Percentiles rank a stretch among this genome's conserved stretches.
Evolutionary conservation across 1,140 invertebrate genomes (phyloP).

Genomic region (Uloborus diversus): DNA sequence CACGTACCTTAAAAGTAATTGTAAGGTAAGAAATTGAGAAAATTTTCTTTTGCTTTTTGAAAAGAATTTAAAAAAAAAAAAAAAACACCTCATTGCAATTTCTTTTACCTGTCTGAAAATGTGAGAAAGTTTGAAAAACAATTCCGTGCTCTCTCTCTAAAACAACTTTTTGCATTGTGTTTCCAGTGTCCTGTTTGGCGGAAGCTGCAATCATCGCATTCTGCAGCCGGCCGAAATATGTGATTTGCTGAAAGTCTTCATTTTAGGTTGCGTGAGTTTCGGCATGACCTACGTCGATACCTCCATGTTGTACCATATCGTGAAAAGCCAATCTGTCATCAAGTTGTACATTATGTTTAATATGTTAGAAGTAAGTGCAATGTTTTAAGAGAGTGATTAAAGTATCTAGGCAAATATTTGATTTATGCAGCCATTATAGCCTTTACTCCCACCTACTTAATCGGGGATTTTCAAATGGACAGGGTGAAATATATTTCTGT

Average conservation of each 20-base stretch:
- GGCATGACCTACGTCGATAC: slow-evolving; percentile 93
- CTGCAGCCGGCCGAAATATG: slow-evolving; percentile 93
- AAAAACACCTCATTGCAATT: too few relatives aligned
- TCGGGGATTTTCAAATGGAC: too few relatives aligned
- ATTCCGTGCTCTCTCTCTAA: too few relatives aligned
- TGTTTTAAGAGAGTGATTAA: neutral
- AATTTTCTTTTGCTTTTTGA: too few relatives aligned
- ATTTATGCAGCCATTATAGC: too few relatives aligned
- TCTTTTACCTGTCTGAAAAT: too few relatives aligned
- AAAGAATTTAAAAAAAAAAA: too few relatives aligned
- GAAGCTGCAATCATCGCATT: slow-evolving; percentile 60
- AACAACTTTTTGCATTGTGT: neutral
- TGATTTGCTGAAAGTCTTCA: slow-evolving; percentile 92
- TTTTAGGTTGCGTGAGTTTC: slow-evolving; percentile 84
- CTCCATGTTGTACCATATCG: slow-evolving; percentile 98
- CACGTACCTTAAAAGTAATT: slow-evolving; percentile 75
- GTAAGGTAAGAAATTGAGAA: slow-evolving; percentile 71
- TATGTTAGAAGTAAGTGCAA: slow-evolving; percentile 89
- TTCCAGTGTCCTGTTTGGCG: slow-evolving; percentile 32
- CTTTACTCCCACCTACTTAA: too few relatives aligned
- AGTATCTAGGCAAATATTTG: neutral
- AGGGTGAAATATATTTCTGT: too few relatives aligned
- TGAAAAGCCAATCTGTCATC: slow-evolving; percentile 98
- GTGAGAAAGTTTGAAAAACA: too few relatives aligned
- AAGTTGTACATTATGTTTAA: slow-evolving; percentile 99